These are phyloP conservation scores for Leucophenga montana DNA, from an alignment of 2,888 invertebrate genomes.

Conservation along the genomic window DNA sequence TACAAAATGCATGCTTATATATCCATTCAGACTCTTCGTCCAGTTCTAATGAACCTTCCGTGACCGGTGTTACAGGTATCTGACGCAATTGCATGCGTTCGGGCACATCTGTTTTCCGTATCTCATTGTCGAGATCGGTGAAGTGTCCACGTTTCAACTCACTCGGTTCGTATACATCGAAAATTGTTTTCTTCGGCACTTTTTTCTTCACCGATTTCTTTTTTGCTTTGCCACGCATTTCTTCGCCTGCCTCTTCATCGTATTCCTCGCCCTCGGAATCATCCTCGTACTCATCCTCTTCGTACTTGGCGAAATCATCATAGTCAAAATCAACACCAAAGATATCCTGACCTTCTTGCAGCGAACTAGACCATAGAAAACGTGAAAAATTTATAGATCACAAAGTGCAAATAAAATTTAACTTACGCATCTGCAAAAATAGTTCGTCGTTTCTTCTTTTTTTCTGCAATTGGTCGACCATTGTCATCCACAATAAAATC, in stretches of 20 bases:
- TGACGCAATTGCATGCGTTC: slow-evolving; percentile 94
- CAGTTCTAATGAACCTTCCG: slow-evolving; percentile 88
- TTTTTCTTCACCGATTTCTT: slow-evolving; percentile 86
- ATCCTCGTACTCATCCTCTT: slow-evolving; percentile 83
- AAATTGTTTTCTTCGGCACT: slow-evolving; percentile 87
- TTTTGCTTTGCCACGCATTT: slow-evolving; percentile 77
- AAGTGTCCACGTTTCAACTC: slow-evolving; percentile 97
- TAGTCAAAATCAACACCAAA: slow-evolving; percentile 99
- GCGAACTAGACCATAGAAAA: slow-evolving; percentile 80
- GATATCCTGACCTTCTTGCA: slow-evolving; percentile 98
- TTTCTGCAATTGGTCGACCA: slow-evolving; percentile 88
- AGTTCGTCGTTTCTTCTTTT: slow-evolving; percentile 84
- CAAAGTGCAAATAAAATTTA: neutral
- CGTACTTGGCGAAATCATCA: slow-evolving; percentile 90
- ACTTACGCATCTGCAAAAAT: slow-evolving; percentile 91
- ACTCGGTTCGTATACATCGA: slow-evolving; percentile 97
- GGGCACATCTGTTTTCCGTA: slow-evolving; percentile 89
- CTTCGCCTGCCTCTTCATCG: slow-evolving; percentile 84
- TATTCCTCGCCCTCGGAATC: slow-evolving; percentile 87
- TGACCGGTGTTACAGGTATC: slow-evolving; percentile 87
- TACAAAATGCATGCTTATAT: slow-evolving; percentile 92
- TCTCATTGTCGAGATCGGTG: slow-evolving; percentile 93
- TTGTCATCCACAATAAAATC: slow-evolving; percentile 99
- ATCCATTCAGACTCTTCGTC: slow-evolving; percentile 99
- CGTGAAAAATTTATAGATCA: slow-evolving; percentile 12